Evolutionary conservation across 1,140 invertebrate genomes (phyloP).

Genomic region (Pomacea maculata): DNA sequence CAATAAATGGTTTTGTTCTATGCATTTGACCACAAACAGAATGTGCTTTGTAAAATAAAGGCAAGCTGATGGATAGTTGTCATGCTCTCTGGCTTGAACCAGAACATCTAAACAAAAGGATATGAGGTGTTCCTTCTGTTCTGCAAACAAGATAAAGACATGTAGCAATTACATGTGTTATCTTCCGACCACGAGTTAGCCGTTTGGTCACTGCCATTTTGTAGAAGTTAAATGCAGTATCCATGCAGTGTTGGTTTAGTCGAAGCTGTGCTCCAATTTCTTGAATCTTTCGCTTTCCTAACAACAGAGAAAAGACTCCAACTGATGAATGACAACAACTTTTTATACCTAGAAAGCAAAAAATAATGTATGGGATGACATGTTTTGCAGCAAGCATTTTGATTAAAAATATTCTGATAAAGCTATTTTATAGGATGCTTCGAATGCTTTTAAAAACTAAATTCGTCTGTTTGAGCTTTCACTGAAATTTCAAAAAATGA

Average conservation of each 20-base stretch:
- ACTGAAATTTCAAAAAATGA: constrained; percentile 3
- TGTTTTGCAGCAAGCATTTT: too few species aligned
- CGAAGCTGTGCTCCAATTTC: constrained; percentile 65
- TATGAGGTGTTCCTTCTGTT: constrained; percentile 92
- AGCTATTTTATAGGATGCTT: too few species aligned
- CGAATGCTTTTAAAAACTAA: background rate
- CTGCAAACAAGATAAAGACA: constrained; percentile 98
- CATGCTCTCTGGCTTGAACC: too few species aligned
- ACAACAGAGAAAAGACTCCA: constrained; percentile 15
- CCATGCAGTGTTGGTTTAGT: constrained; percentile 89
- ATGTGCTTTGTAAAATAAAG: too few species aligned
- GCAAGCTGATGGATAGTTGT: too few species aligned
- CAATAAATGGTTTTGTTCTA: too few species aligned
- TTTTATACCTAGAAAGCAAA: background rate
- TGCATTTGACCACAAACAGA: too few species aligned
- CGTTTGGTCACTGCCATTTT: constrained; percentile 86
- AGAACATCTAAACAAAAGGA: constrained; percentile 70
- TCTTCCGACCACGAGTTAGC: constrained; percentile 89
- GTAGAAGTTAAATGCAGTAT: constrained; percentile 95
- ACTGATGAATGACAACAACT: background rate
- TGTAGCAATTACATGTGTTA: constrained; percentile 92
- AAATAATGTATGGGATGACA: background rate
- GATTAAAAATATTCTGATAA: too few species aligned
- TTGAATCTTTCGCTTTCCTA: constrained; percentile 61
- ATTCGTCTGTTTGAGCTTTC: background rate